Percentiles rank a stretch among this genome's conserved stretches.
Conservation (phyloP, 2,113 vertebrate species). For the Mus spicilegus region DNA sequence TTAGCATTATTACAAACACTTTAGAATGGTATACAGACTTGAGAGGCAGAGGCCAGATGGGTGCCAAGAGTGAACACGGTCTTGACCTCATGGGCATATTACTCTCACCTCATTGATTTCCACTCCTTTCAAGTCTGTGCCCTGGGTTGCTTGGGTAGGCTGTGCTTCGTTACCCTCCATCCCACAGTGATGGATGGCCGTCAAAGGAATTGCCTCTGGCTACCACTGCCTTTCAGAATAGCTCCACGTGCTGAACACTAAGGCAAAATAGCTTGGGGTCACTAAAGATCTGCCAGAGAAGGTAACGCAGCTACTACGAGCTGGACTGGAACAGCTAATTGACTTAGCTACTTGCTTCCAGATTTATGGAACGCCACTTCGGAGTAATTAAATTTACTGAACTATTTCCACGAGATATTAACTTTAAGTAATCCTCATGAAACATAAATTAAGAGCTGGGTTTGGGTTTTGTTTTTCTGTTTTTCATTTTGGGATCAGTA, state of each 20-base stretch:
- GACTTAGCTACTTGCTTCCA: conserved; percentile 69
- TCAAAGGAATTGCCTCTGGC: neutral
- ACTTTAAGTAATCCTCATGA: conserved; percentile 75
- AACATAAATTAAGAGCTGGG: conserved; percentile 70
- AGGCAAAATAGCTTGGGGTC: conserved; percentile 50
- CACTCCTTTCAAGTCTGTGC: neutral
- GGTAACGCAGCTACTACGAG: conserved; percentile 38
- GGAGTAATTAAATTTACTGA: conserved; percentile 78
- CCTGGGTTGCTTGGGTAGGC: neutral
- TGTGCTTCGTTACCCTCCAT: neutral
- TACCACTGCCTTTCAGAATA: conserved; percentile 22
- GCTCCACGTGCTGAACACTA: neutral
- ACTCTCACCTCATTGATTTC: conserved; percentile 57
- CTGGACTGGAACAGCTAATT: conserved; percentile 52
- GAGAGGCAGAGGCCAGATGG: conserved; percentile 29
- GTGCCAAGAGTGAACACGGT: neutral
- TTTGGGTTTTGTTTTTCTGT: conserved; percentile 73
- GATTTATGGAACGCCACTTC: conserved; percentile 69
- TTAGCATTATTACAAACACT: neutral
- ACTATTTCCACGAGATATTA: conserved; percentile 81
- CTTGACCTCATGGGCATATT: neutral
- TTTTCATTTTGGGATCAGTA: conserved; percentile 77
- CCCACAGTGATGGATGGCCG: neutral
- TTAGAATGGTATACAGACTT: neutral
- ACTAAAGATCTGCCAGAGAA: conserved; percentile 15